Conservation (phyloP, 2,797 vertebrate genomes). For the Sciaenops ocellatus region DNA sequence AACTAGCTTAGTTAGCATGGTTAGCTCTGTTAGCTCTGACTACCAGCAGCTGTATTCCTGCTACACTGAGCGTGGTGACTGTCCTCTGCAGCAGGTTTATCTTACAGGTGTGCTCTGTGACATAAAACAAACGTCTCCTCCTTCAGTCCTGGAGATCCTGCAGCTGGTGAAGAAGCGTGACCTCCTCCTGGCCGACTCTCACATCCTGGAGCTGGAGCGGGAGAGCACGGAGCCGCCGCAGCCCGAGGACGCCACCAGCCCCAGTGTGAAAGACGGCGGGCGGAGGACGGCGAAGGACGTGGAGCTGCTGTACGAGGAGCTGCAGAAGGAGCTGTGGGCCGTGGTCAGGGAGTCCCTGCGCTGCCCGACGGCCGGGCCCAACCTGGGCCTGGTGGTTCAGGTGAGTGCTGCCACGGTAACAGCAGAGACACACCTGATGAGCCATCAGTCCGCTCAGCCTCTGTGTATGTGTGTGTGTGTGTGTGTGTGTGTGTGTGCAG, state of each 20-base stretch:
- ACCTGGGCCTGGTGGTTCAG: slow-evolving; percentile 88
- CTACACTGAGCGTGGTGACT: no score
- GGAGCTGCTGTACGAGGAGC: slow-evolving; percentile 91
- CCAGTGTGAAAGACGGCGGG: slow-evolving; percentile 79
- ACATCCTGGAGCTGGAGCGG: slow-evolving; percentile 92
- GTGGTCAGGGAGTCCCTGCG: slow-evolving; percentile 89
- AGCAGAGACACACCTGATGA: not conserved
- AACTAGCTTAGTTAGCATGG: no score
- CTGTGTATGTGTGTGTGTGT: not conserved
- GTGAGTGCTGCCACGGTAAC: slow-evolving; percentile 43
- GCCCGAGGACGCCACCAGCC: slow-evolving; percentile 62
- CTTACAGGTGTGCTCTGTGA: no score
- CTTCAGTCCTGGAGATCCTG: slow-evolving; percentile 91
- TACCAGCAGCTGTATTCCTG: no score
- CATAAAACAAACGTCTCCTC: not conserved
- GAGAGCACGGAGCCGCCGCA: slow-evolving; percentile 82
- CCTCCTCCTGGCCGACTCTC: slow-evolving; percentile 88
- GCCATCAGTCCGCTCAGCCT: not conserved
- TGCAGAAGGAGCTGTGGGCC: slow-evolving; percentile 92
- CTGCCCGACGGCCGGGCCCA: slow-evolving; percentile 76
- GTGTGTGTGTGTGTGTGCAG: slow-evolving; percentile 38
- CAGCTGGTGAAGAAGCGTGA: slow-evolving; percentile 91
- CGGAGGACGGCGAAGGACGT: slow-evolving; percentile 91
- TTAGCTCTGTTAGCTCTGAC: no score
- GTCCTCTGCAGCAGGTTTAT: no score